A percentile compares a stretch with the other conserved stretches of the same genome.
Conservation (phyloP, 2,797 vertebrate genomes). For the Crocidura indochinensis region DNA sequence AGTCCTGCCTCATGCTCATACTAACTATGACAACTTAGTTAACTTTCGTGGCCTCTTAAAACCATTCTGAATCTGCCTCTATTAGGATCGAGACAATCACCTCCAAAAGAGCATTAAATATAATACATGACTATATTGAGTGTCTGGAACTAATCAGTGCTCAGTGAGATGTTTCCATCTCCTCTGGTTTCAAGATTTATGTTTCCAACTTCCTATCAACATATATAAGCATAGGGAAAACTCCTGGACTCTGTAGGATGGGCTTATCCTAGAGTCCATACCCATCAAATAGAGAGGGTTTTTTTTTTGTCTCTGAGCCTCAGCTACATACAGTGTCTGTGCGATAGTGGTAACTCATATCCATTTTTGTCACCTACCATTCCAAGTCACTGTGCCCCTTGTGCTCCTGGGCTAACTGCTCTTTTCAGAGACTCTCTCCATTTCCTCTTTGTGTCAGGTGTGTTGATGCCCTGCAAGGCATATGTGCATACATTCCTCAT, state of each 20-base stretch:
- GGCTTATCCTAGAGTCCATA: neutral
- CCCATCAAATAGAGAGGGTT: neutral
- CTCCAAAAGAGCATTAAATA: conserved; percentile 50
- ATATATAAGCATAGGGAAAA: neutral
- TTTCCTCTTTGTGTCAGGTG: neutral
- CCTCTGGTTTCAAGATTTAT: conserved; percentile 14
- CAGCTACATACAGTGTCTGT: neutral
- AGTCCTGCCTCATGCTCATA: neutral
- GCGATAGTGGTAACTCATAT: neutral
- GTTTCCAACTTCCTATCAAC: conserved; percentile 11
- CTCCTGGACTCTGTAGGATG: neutral
- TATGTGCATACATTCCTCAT: neutral
- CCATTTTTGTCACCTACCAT: neutral
- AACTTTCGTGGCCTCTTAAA: conserved; percentile 48
- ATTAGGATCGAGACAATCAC: neutral
- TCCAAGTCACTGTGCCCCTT: neutral
- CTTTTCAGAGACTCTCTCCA: neutral
- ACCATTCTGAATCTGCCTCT: neutral
- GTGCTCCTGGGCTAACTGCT: neutral
- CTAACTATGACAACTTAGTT: neutral
- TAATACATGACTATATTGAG: neutral
- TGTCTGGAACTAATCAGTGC: neutral
- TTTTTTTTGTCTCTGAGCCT: neutral
- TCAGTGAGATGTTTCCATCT: neutral
- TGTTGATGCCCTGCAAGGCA: neutral